Evolutionary conservation across 1,140 invertebrate species (phyloP), one percentile per base, ranked within the genome.

Genomic region (Glossosoma conforme): DNA sequence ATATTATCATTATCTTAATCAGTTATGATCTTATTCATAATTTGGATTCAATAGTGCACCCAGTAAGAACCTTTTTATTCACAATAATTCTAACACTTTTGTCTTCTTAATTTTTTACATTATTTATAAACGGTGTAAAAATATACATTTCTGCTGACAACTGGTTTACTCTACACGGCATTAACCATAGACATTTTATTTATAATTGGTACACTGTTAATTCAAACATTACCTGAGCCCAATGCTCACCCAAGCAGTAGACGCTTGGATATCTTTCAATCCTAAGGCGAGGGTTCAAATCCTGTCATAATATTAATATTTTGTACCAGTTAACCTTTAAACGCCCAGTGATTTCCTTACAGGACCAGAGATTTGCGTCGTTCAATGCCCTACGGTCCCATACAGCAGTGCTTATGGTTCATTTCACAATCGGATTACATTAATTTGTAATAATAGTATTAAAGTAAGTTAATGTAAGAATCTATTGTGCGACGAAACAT

Each of bases 131-230:
- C 10, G 44, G 41, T 57, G 54, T 38, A 57, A 57, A 57, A 57
- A 57, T 57, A 57, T 52, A 57, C 49, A 57, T 57, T 57, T 57
- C 49, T 52, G 49, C 44, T 52, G 54, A 57, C 49, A 57, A 57
- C 44, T 52, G 17, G 11, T 35, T 41, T 52, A 40, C 17, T 43
- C 15, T 17, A 38, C 18, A 38, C n/a, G 10, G 17, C 5, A 19
- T 17, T 17, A 38, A 6, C n/a, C n/a, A 28, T 28, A 8, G 6
- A 28, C 24, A 28, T 28, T 28, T n/a, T n/a, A 28, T 28, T n/a
- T 8, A n/a, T 28, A 8, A 28, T n/a, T 28, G n/a, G 6, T 8
- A 28, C n/a, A 28, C 24, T 28, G n/a, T 28, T 28, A n/a, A 28
- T 28, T 8, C 24, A 28, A n/a, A n/a, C n/a, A n/a, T n/a, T n/a